Base-by-base conservation (phyloP, 2,888 invertebrate genomes). In the Hipparchia semele region DNA sequence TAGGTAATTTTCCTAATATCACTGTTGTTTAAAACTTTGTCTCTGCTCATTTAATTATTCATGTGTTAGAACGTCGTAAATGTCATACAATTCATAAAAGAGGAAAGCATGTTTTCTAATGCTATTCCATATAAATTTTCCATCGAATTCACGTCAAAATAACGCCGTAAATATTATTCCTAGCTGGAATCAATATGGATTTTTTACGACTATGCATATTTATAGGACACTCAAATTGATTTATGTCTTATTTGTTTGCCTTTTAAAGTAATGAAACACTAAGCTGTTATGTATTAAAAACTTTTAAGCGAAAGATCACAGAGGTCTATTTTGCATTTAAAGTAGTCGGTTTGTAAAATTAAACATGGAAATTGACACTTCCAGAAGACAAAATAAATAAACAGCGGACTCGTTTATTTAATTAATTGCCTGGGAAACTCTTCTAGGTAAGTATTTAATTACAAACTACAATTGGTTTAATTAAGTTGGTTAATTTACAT, bases 1-100 rank as follows among this genome's bases (percentile, higher is more conserved):
- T 23, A 23, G 23, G 23, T 23, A 23, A 23, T 23, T 23, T 23
- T 23, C 23, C 23, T 23, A 23, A 23, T 23, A 23, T 23, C 23
- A 23, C 23, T 23, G 23, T 23, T 39, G 2, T 39, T 39, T 39
- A 39, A 39, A 39, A 39, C 39, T 39, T 39, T 39, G 39, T 39
- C 39, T 39, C 39, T 39, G 5, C 5, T 39, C 39, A 39, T 39
- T 39, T 39, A 39, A 39, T 39, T 39, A 39, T 5, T 39, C 39
- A 39, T 39, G 39, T 39, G 3, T 23, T 49, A n/a, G 12, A 68
- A 59, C 12, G 39, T 68, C 59, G 33, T 68, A 68, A 68, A 68
- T 59, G 33, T 68, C 60, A 59, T 68, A 60, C 60, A 12, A 59
- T 59, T 68, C 68, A 68, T 68, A 68, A 68, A 68, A 60, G 33